These are phyloP conservation scores for Ceratina australensis DNA, from an alignment of 1,140 invertebrate genomes.

Conservation along the genomic window DNA sequence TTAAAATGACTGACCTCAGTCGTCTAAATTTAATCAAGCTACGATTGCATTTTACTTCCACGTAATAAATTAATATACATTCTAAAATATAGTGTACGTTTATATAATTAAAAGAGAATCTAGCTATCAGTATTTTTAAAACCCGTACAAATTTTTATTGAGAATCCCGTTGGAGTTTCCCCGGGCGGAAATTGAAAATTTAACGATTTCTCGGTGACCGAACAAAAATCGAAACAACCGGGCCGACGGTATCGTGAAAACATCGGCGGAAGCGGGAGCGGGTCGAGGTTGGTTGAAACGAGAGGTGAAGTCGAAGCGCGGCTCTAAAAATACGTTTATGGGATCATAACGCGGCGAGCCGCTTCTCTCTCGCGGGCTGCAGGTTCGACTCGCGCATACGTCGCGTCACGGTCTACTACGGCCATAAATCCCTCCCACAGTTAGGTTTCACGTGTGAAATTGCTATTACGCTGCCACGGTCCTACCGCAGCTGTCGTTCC, in stretches of 20 bases:
- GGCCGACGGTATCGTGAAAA: background rate
- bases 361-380: constrained; percentile 24
- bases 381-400: constrained; percentile 7
- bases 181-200: constrained; percentile 68
- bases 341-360: constrained; percentile 65
- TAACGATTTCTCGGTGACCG: constrained; percentile 59
- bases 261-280: background rate
- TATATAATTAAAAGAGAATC: too few relatives aligned
- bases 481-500: constrained; percentile 52
- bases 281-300: background rate
- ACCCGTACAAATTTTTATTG: background rate
- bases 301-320: background rate
- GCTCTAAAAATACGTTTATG: constrained; percentile 75
- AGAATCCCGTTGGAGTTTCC: constrained; percentile 9
- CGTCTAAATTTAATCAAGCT: too few relatives aligned
- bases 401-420: constrained; percentile 32
- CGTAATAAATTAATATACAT: too few relatives aligned
- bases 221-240: constrained; percentile 12
- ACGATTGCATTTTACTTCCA: too few relatives aligned
- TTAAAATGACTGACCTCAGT: background rate
- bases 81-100: too few relatives aligned
- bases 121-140: too few relatives aligned
- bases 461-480: constrained; percentile 49
- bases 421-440: constrained; percentile 56
- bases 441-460: constrained; percentile 62